Conservation (phyloP, 2,113 vertebrate genomes). For the Notothenia coriiceps region DNA sequence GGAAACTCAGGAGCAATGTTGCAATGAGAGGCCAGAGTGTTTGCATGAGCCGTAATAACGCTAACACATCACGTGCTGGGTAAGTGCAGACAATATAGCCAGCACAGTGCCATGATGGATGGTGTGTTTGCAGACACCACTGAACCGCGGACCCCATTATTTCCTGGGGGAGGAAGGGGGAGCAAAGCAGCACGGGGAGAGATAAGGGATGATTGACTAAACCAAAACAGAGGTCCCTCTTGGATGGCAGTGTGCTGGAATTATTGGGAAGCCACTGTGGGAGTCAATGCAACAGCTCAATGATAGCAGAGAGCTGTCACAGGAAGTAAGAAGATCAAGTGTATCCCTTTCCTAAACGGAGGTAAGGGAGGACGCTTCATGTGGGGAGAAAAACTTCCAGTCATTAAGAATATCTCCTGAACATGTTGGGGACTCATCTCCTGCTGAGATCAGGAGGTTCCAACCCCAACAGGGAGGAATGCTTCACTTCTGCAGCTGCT, state of each 20-base stretch:
- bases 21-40: conserved; percentile 22
- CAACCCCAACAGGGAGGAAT: conserved; percentile 35
- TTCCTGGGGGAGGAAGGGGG: conserved; percentile 71
- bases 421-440: conserved; percentile 50
- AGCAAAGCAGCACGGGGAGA: conserved; percentile 56
- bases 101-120: conserved; percentile 76
- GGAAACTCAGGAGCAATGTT: conserved; percentile 22
- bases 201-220: conserved; percentile 77
- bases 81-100: conserved; percentile 62
- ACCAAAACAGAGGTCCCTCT: conserved; percentile 74
- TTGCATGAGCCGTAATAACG: conserved; percentile 54
- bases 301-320: conserved; percentile 54
- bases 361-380: conserved; percentile 15
- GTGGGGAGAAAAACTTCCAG: conserved; percentile 43
- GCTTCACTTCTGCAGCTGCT: conserved; percentile 44
- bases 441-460: conserved; percentile 60
- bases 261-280: conserved; percentile 61
- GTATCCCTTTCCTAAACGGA: conserved; percentile 40
- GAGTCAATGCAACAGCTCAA: conserved; percentile 62
- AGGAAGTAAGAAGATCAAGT: conserved; percentile 66
- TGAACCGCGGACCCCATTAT: conserved; percentile 83
- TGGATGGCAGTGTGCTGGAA: conserved; percentile 55
- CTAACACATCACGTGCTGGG: conserved; percentile 53
- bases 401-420: conserved; percentile 64
- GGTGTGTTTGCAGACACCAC: conserved; percentile 79